These are phyloP conservation scores for Perodicticus potto DNA, from an alignment of 2,797 vertebrate species.

Conservation along the genomic window DNA sequence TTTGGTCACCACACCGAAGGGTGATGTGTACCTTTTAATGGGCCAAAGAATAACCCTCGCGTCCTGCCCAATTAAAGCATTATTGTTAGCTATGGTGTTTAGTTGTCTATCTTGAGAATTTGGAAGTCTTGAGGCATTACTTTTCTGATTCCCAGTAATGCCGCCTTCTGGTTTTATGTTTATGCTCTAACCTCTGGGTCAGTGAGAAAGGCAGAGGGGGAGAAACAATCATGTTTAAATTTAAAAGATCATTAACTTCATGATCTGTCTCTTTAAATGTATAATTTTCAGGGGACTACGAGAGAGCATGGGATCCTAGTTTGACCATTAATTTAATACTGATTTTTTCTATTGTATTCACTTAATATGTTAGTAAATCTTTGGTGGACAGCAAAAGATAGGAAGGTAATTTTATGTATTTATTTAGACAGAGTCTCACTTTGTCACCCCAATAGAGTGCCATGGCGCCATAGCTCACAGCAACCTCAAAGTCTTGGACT, in stretches of 20 bases:
- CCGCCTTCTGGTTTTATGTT: background rate
- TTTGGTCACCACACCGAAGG: background rate
- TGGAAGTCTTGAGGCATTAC: background rate
- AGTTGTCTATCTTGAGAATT: background rate
- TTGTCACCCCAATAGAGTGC: too few relatives aligned
- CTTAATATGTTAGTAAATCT: background rate
- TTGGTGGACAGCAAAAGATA: background rate
- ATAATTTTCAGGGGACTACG: background rate
- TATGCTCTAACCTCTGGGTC: background rate
- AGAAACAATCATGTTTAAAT: background rate
- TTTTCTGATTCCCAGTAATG: background rate
- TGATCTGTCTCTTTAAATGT: background rate
- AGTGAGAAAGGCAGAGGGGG: background rate
- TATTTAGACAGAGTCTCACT: too few relatives aligned
- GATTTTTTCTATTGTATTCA: background rate
- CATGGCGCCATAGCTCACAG: too few relatives aligned
- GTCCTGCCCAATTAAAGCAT: background rate
- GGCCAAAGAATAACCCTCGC: background rate
- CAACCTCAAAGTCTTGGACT: too few relatives aligned
- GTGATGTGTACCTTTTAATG: background rate
- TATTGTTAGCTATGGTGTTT: background rate
- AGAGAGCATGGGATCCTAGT: background rate
- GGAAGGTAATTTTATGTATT: slow-evolving; percentile 10
- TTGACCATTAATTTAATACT: background rate
- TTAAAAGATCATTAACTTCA: slow-evolving; percentile 18